phyloP scores from a whole-genome alignment of 2,888 invertebrate genomes.

The Drosophila setosimentum region DNA sequence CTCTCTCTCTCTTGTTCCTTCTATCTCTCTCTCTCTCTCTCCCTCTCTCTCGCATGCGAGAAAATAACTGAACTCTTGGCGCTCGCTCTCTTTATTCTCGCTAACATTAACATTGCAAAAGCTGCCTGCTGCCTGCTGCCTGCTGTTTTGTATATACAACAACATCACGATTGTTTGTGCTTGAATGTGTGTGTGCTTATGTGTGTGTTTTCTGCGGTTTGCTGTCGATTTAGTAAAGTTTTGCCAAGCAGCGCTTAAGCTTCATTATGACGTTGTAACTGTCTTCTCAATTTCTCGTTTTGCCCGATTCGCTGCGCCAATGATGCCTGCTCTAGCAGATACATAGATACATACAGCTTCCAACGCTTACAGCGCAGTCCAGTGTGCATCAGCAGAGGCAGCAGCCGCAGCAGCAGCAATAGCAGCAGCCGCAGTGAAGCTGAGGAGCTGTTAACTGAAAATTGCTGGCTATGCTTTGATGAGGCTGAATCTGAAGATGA shows the following conservation, averaged over 20 bases:
- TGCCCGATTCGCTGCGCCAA: slow-evolving; percentile 78
- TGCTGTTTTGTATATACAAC: slow-evolving; percentile 22
- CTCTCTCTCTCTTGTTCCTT: neutral
- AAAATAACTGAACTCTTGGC: slow-evolving; percentile 12
- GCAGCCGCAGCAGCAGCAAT: slow-evolving; percentile 16
- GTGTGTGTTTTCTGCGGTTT: slow-evolving; percentile 61
- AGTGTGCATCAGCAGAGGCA: slow-evolving; percentile 24
- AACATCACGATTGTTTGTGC: slow-evolving; percentile 38
- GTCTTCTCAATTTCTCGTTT: slow-evolving; percentile 80
- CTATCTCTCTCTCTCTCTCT: slow-evolving; percentile 3
- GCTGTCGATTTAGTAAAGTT: slow-evolving; percentile 69
- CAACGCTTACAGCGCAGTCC: slow-evolving; percentile 29
- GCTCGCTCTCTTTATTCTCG: slow-evolving; percentile 44
- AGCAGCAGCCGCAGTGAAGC: slow-evolving; percentile 14
- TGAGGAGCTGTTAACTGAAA: slow-evolving; percentile 69
- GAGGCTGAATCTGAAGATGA: slow-evolving; percentile 67
- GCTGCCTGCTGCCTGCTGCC: slow-evolving; percentile 31
- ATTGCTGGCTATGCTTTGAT: slow-evolving; percentile 66
- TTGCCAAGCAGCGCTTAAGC: slow-evolving; percentile 54
- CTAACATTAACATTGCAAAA: slow-evolving; percentile 45
- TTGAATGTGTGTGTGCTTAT: slow-evolving; percentile 23
- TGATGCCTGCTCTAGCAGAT: slow-evolving; percentile 53
- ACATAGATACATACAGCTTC: slow-evolving; percentile 40
- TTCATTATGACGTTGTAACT: slow-evolving; percentile 79
- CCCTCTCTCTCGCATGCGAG: slow-evolving; percentile 31